Conservation (phyloP, 2,797 vertebrate genomes). For the Chelidonichthys spinosus region DNA sequence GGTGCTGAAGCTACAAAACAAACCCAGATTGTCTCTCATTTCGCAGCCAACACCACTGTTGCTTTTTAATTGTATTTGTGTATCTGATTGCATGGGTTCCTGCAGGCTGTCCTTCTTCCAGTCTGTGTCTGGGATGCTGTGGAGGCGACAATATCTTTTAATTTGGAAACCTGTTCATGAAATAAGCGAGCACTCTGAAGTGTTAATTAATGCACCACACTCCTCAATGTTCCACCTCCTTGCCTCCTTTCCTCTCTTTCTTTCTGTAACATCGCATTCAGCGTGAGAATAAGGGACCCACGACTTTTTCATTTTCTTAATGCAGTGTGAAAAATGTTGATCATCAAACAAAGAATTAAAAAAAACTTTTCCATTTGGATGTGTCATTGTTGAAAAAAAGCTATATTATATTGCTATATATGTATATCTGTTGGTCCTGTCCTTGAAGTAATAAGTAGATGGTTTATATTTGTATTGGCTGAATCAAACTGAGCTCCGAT, state of each 20-base stretch:
- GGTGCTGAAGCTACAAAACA: background rate
- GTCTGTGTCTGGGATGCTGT: slow-evolving; percentile 9
- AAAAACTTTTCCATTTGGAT: background rate
- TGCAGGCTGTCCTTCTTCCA: background rate
- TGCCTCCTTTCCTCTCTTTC: background rate
- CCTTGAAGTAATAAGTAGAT: background rate
- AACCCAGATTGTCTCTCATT: background rate
- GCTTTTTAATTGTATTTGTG: background rate
- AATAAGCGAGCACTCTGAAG: background rate
- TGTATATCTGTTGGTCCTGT: background rate
- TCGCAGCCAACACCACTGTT: background rate
- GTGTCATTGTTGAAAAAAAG: background rate
- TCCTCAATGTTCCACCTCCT: background rate
- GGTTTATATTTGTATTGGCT: background rate
- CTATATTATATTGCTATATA: background rate
- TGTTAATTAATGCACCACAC: slow-evolving; percentile 1
- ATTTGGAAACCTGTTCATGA: slow-evolving; percentile 18
- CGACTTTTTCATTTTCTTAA: background rate
- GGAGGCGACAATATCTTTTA: slow-evolving; percentile 4
- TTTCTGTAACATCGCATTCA: background rate
- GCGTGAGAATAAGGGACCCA: background rate
- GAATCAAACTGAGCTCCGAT: background rate
- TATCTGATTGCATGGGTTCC: background rate
- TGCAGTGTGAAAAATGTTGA: background rate
- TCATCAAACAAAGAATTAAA: background rate